Evolutionary conservation across 2,797 vertebrate species (phyloP).

Genomic region (Fundulus diaphanus): DNA sequence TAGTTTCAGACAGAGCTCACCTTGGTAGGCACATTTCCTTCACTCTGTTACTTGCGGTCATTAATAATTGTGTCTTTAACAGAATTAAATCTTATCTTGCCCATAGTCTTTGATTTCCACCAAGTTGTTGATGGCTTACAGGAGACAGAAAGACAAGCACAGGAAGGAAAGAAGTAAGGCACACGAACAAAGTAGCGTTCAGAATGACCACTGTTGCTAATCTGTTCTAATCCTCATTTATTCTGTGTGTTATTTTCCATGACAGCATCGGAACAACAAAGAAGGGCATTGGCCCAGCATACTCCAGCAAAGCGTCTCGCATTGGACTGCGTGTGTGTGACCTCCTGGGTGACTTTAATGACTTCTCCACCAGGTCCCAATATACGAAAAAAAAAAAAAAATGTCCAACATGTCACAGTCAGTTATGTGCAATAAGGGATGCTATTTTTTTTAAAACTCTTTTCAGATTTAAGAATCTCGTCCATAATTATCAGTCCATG

Average conservation of each 20-base stretch:
- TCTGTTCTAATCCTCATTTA: not conserved
- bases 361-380: slow-evolving; percentile 90
- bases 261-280: slow-evolving; percentile 97
- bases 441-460: slow-evolving; percentile 3
- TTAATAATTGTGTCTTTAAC: not conserved
- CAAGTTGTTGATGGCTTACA: slow-evolving; percentile 96
- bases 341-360: slow-evolving; percentile 93
- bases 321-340: slow-evolving; percentile 96
- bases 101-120: slow-evolving; percentile 96
- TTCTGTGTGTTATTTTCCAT: slow-evolving; percentile 10
- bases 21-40: slow-evolving; percentile 84
- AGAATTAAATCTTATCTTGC: slow-evolving; percentile 31
- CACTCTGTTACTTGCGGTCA: slow-evolving; percentile 75
- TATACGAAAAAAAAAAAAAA: not conserved
- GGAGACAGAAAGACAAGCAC: slow-evolving; percentile 94
- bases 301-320: slow-evolving; percentile 95
- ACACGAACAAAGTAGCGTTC: not conserved
- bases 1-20: slow-evolving; percentile 97
- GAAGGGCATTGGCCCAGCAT: slow-evolving; percentile 97
- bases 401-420: not conserved
- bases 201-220: not conserved
- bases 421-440: not conserved
- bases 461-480: slow-evolving; percentile 93
- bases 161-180: slow-evolving; percentile 95
- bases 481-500: slow-evolving; percentile 95